Percentiles rank a stretch among this genome's conserved stretches.
Evolutionary conservation across 2,888 invertebrate genomes (phyloP).

Genomic region (Polydrusus tereticollis): DNA sequence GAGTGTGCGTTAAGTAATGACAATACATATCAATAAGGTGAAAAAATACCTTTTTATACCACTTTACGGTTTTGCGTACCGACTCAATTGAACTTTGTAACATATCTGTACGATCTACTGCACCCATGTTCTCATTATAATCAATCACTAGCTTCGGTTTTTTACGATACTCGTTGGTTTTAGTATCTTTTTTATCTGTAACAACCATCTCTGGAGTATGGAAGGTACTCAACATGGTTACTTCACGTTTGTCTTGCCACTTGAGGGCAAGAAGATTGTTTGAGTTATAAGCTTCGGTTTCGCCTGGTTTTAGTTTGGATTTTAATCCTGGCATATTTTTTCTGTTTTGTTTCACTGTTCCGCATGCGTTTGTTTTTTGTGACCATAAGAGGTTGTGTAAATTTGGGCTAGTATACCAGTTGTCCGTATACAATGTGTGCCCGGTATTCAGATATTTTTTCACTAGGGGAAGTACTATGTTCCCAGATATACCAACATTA

Average conservation of each 20-base stretch:
- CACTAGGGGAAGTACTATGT: background rate
- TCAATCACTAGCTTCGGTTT: conserved; percentile 6
- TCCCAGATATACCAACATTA: background rate
- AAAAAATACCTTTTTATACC: conserved; percentile 35
- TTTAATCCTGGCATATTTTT: conserved; percentile 36
- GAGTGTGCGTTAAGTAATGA: too few relatives aligned
- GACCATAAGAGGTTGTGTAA: conserved; percentile 25
- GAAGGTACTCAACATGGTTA: background rate
- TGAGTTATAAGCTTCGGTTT: background rate
- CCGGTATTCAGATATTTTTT: background rate
- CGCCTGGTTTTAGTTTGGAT: conserved; percentile 13
- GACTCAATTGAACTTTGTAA: conserved; percentile 12
- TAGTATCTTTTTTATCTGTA: background rate
- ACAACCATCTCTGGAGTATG: background rate
- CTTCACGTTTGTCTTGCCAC: conserved; percentile 13
- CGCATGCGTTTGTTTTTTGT: conserved; percentile 41
- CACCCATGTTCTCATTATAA: conserved; percentile 31
- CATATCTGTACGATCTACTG: conserved; percentile 25
- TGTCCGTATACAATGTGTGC: conserved; percentile 33
- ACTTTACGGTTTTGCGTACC: conserved; percentile 24
- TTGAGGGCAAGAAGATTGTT: background rate
- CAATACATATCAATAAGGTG: too few relatives aligned
- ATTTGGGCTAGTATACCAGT: conserved; percentile 40
- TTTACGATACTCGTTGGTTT: background rate
- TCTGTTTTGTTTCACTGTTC: conserved; percentile 39